phyloP scores from a whole-genome alignment of 1,140 invertebrate species.

The Zaprionus capensis region DNA sequence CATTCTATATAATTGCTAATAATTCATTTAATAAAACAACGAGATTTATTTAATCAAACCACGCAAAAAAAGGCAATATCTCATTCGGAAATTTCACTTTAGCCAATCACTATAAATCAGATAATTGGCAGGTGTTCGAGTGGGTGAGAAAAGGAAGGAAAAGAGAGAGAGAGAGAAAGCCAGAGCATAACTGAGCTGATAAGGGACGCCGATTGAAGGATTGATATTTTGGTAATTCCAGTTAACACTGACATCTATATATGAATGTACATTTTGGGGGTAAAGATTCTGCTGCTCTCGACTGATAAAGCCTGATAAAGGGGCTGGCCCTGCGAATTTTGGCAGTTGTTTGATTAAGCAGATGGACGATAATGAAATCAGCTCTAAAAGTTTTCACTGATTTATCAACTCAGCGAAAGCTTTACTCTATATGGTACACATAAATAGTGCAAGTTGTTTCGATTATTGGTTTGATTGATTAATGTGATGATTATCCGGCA shows the following conservation, averaged over 20 bases:
- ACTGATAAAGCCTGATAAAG: constrained; percentile 1
- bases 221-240: constrained; percentile 1
- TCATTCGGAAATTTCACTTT: background rate
- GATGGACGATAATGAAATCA: constrained; percentile 11
- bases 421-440: background rate
- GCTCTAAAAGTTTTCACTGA: constrained; percentile 5
- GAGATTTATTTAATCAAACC: background rate
- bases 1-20: constrained; percentile 1
- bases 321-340: background rate
- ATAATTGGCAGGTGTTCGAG: constrained; percentile 6
- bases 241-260: background rate
- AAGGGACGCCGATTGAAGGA: constrained; percentile 1
- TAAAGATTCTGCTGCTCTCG: background rate
- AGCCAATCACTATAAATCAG: background rate
- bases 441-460: background rate
- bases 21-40: constrained; percentile 18
- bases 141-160: background rate
- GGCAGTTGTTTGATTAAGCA: constrained; percentile 14
- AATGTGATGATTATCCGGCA: constrained; percentile 7
- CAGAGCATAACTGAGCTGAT: background rate
- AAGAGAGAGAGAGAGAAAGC: background rate
- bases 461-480: constrained; percentile 14
- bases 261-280: background rate
- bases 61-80: too few relatives aligned
- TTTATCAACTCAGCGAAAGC: constrained; percentile 21